These are phyloP conservation scores for Syngnathoides biaculeatus DNA, from an alignment of 2,113 vertebrate species.

Conservation along the genomic window DNA sequence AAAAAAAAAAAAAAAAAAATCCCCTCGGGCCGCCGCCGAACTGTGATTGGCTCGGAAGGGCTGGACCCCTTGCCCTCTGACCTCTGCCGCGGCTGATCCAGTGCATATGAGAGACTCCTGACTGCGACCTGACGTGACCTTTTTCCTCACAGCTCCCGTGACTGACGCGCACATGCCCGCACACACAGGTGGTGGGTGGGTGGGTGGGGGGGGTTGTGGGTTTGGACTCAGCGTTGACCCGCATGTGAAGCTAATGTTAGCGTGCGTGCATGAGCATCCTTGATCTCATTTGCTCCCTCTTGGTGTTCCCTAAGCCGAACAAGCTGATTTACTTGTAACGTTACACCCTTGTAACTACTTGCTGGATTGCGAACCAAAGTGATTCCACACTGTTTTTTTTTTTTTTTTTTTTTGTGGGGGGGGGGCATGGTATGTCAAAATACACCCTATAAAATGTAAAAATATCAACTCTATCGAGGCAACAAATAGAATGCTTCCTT, in stretches of 20 bases:
- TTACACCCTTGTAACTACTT: conserved; percentile 13
- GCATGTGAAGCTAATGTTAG: conserved; percentile 10
- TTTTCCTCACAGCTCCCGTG: conserved; percentile 31
- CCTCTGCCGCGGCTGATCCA: conserved; percentile 56
- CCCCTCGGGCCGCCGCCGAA: conserved; percentile 40
- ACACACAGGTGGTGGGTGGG: conserved; percentile 41
- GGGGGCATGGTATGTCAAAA: too few relatives aligned
- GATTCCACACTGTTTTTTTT: neutral
- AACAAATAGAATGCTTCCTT: too few relatives aligned
- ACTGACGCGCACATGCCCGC: conserved; percentile 14
- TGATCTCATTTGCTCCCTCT: conserved; percentile 28
- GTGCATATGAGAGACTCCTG: conserved; percentile 67
- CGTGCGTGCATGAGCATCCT: conserved; percentile 3
- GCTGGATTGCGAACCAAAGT: conserved; percentile 2
- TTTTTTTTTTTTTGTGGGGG: too few relatives aligned
- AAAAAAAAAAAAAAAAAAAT: conserved; percentile 5
- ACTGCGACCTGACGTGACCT: conserved; percentile 53
- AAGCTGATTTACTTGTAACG: conserved; percentile 15
- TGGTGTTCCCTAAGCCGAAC: conserved; percentile 12
- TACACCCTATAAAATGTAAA: too few relatives aligned
- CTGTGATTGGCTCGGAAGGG: conserved; percentile 50
- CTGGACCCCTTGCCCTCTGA: conserved; percentile 47
- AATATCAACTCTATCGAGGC: too few relatives aligned
- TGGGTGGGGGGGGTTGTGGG: conserved; percentile 50
- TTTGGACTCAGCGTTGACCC: conserved; percentile 21